Evolutionary conservation across 2,888 invertebrate species (phyloP).

Genomic region (Zelleria hepariella): DNA sequence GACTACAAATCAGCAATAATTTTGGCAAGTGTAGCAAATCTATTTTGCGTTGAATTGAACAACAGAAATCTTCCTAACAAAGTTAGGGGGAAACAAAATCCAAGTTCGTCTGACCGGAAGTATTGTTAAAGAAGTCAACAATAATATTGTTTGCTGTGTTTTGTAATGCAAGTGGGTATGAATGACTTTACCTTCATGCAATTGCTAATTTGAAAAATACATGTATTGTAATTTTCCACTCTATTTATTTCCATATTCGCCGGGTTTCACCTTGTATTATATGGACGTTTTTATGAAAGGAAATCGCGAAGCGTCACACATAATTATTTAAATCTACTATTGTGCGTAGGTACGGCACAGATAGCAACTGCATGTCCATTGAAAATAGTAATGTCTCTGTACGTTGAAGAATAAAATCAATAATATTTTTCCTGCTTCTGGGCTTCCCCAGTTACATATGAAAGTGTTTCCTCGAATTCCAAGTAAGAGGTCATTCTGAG

Average conservation of each 20-base stretch:
- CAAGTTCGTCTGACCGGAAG: not conserved
- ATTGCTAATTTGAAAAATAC: constrained; percentile 2
- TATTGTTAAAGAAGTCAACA: not conserved
- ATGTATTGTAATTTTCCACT: constrained; percentile 3
- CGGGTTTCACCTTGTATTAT: constrained; percentile 4
- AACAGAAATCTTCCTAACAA: not conserved
- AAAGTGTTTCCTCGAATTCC: constrained; percentile 54
- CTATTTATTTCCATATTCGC: constrained; percentile 3
- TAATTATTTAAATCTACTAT: not conserved
- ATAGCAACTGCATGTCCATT: not conserved
- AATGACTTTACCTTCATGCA: constrained; percentile 3
- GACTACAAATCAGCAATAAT: not conserved
- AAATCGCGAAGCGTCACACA: not conserved
- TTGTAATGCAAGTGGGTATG: constrained; percentile 1
- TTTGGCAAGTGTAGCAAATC: not conserved
- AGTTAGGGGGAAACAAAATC: not conserved
- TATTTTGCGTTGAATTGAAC: not conserved
- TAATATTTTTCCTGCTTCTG: constrained; percentile 35
- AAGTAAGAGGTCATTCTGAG: constrained; percentile 29
- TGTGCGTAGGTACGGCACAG: not conserved
- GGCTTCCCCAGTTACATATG: constrained; percentile 38
- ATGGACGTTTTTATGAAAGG: not conserved
- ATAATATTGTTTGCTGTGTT: not conserved
- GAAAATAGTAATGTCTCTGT: not conserved
- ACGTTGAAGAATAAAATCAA: not conserved